phyloP scores from a whole-genome alignment of 2,113 vertebrate genomes.

The Pterophyllum scalare region DNA sequence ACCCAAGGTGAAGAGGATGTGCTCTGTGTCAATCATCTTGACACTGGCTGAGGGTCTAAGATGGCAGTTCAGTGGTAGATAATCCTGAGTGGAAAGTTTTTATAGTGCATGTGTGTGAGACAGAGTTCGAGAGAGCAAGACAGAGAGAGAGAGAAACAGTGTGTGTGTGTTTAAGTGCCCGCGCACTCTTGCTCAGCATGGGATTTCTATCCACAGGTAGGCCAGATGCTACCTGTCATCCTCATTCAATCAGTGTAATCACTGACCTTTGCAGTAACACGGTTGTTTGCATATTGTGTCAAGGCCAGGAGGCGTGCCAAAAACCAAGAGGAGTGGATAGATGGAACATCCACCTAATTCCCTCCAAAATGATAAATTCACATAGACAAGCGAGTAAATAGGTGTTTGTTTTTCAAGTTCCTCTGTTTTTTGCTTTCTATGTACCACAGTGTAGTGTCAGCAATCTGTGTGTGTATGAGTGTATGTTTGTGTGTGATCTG shows the following conservation, averaged over 20 bases:
- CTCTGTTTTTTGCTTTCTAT: conserved; percentile 14
- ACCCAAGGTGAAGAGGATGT: conserved; percentile 53
- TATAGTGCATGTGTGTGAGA: too few species aligned
- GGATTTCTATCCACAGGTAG: conserved; percentile 72
- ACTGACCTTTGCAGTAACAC: conserved; percentile 74
- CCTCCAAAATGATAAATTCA: conserved; percentile 13
- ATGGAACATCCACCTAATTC: conserved; percentile 14
- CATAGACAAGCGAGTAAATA: neutral
- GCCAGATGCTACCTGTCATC: conserved; percentile 78
- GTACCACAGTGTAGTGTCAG: neutral
- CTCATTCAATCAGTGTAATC: conserved; percentile 71
- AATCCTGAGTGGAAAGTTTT: conserved; percentile 54
- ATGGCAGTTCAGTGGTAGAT: conserved; percentile 59
- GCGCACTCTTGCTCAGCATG: conserved; percentile 35
- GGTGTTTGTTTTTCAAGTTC: conserved; percentile 8
- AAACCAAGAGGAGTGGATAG: conserved; percentile 43
- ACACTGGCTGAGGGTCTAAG: conserved; percentile 54
- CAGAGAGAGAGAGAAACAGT: too few species aligned
- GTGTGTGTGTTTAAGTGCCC: conserved; percentile 14
- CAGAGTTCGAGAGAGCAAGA: too few species aligned
- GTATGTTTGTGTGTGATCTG: conserved; percentile 41
- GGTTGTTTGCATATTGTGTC: conserved; percentile 65
- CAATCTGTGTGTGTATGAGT: conserved; percentile 1
- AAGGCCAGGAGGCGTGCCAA: conserved; percentile 37
- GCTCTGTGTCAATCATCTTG: conserved; percentile 64